These are phyloP conservation scores for Empidonax traillii DNA, from an alignment of 2,113 vertebrate genomes.

Conservation along the genomic window DNA sequence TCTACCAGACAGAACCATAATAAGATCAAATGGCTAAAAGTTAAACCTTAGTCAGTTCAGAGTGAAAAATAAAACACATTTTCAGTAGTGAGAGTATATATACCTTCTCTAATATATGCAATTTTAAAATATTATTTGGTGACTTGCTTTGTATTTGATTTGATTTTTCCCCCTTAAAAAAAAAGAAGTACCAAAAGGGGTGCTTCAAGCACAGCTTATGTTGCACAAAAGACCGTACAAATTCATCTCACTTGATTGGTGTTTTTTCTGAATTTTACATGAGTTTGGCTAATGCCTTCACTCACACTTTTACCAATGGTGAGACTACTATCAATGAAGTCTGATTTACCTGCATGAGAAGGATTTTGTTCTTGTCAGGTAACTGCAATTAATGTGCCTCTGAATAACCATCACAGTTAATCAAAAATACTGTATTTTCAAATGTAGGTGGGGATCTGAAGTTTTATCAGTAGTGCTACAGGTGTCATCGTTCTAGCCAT, in stretches of 20 bases:
- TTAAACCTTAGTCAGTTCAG: not conserved
- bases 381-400: not conserved
- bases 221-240: not conserved
- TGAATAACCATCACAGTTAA: not conserved
- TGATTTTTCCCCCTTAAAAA: fast-evolving
- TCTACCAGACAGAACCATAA: not conserved
- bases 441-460: not conserved
- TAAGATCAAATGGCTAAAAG: not conserved
- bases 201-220: not conserved
- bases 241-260: not conserved
- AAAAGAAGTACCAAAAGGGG: not conserved
- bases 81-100: not conserved
- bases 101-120: not conserved
- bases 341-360: not conserved
- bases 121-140: not conserved
- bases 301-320: not conserved
- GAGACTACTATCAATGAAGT: not conserved
- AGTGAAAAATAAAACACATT: not conserved
- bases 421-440: not conserved
- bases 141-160: not conserved
- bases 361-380: not conserved
- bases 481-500: not conserved
- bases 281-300: not conserved
- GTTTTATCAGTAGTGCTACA: not conserved
- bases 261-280: not conserved